Evolutionary conservation across 1,140 invertebrate species (phyloP).

Genomic region (Euglossa dilemma): DNA sequence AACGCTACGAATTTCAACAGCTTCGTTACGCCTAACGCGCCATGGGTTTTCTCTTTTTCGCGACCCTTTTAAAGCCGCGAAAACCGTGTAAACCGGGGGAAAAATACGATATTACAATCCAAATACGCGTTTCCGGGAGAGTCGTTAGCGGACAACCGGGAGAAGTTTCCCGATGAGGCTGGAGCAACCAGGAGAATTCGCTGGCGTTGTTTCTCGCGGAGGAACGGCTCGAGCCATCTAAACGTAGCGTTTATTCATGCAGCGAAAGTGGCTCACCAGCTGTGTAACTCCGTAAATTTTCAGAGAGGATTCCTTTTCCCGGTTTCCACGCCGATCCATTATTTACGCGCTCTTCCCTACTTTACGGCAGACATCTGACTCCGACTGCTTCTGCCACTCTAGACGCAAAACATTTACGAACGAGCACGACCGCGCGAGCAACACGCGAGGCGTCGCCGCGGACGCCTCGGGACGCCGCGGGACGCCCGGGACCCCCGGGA

Average conservation of each 20-base stretch:
- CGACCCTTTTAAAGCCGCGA: too few relatives aligned
- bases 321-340: conserved; percentile 33
- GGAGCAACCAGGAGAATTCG: background rate
- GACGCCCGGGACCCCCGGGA: background rate
- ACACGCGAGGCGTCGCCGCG: background rate
- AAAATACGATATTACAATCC: background rate
- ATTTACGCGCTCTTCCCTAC: conserved; percentile 35
- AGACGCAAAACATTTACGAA: conserved; percentile 34
- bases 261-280: conserved; percentile 24
- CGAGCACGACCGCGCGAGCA: conserved; percentile 2
- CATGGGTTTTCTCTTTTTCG: too few relatives aligned
- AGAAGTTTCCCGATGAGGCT: background rate
- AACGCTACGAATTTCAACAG: too few relatives aligned
- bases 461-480: background rate
- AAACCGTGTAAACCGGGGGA: too few relatives aligned
- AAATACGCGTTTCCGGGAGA: background rate
- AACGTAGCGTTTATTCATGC: conserved; percentile 13
- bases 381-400: conserved; percentile 26
- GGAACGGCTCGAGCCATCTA: background rate
- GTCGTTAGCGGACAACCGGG: background rate
- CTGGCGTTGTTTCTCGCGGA: background rate
- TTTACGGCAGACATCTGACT: conserved; percentile 30
- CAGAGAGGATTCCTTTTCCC: conserved; percentile 10
- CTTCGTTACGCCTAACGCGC: too few relatives aligned
- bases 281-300: conserved; percentile 27